Conservation (phyloP, 2,113 vertebrate genomes). For the Cyanocitta stelleri region DNA sequence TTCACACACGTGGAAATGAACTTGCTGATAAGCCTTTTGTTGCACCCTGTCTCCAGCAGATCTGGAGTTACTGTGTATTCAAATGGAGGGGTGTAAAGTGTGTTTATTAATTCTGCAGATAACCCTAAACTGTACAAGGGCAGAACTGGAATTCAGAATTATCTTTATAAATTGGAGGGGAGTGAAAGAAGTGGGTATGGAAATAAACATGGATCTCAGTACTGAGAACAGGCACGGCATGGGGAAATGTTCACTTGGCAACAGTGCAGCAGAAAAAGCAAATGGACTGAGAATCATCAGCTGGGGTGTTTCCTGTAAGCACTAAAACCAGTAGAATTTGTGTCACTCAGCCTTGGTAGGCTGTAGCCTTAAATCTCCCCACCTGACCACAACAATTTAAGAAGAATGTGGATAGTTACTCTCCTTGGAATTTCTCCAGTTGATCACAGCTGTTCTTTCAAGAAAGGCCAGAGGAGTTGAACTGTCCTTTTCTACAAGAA, state of each 20-base stretch:
- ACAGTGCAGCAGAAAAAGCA: neutral
- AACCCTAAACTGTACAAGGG: neutral
- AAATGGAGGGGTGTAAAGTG: neutral
- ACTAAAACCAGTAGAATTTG: neutral
- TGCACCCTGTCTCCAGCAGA: neutral
- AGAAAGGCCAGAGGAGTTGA: neutral
- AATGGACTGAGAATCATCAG: neutral
- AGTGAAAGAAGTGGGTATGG: neutral
- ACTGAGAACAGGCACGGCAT: neutral
- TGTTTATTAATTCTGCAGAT: neutral
- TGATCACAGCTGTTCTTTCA: neutral
- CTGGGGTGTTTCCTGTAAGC: neutral
- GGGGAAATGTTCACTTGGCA: neutral
- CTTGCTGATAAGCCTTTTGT: neutral
- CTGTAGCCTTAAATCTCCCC: neutral
- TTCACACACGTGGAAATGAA: neutral
- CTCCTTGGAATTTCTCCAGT: neutral
- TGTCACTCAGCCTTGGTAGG: neutral
- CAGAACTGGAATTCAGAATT: neutral
- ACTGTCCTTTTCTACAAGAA: neutral
- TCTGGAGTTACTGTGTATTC: neutral
- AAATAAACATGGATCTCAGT: neutral
- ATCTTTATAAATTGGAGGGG: neutral
- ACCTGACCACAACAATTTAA: neutral
- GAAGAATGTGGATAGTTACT: neutral